These are phyloP conservation scores for Pseudolaguvia tuberculata DNA, from an alignment of 2,113 vertebrate species.

Conservation along the genomic window DNA sequence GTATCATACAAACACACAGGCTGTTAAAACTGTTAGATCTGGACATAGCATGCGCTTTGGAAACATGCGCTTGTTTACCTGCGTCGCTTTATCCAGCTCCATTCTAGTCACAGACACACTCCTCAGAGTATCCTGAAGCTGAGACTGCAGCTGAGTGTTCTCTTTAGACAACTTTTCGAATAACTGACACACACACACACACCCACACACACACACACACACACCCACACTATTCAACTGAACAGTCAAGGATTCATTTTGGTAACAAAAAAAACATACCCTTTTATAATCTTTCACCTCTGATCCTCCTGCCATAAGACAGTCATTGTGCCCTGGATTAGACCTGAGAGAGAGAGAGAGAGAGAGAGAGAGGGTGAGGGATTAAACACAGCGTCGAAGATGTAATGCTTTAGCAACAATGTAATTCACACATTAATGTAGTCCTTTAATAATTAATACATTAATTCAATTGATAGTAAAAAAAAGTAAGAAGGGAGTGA, in stretches of 20 bases:
- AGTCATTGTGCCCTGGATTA: conserved; percentile 55
- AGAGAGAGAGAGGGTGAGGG: not conserved
- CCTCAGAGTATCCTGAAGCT: conserved; percentile 76
- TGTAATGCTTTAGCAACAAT: too few species aligned
- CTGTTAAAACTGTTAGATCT: not conserved
- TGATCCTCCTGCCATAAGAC: conserved; percentile 51
- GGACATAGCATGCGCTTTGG: not conserved
- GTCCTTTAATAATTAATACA: too few species aligned
- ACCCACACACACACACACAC: not conserved
- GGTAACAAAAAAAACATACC: conserved; percentile 52
- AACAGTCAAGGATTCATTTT: not conserved
- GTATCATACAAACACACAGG: conserved; percentile 31
- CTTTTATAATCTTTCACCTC: conserved; percentile 72
- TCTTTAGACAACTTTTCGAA: conserved; percentile 74
- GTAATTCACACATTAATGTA: too few species aligned
- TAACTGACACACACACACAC: conserved; percentile 54
- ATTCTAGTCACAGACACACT: conserved; percentile 68
- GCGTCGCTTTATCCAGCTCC: conserved; percentile 75
- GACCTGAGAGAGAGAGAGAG: conserved; percentile 52
- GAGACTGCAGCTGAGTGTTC: conserved; percentile 72
- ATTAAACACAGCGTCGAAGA: too few species aligned
- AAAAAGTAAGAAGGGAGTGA: not conserved
- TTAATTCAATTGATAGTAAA: too few species aligned
- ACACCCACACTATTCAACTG: not conserved
- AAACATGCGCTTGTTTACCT: conserved; percentile 54